phyloP scores from a whole-genome alignment of 2,888 invertebrate species.

The Oxystoma pomonae region DNA sequence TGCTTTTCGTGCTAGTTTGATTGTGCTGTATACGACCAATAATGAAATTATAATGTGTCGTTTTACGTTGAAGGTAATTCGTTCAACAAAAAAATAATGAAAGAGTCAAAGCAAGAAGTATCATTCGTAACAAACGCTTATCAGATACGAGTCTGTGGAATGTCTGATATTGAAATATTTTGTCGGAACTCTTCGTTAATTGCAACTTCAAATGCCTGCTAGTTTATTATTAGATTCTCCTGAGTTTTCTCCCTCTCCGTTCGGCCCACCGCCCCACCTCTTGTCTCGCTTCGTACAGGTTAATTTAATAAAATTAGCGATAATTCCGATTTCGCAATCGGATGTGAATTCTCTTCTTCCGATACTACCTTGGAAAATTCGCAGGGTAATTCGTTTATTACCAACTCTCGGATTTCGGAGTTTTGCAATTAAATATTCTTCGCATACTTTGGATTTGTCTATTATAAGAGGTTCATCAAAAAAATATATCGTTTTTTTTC shows the following conservation, averaged over 20 bases:
- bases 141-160: conserved; percentile 29
- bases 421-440: neutral
- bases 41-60: no score
- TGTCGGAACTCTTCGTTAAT: conserved; percentile 40
- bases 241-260: conserved; percentile 7
- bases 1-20: no score
- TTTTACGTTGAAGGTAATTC: no score
- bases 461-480: no score
- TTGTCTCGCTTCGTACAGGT: conserved; percentile 37
- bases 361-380: conserved; percentile 14
- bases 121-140: neutral
- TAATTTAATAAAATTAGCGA: conserved; percentile 36
- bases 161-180: conserved; percentile 45
- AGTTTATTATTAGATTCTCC: conserved; percentile 46
- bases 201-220: conserved; percentile 42
- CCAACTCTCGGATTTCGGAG: neutral
- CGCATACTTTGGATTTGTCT: no score
- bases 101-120: neutral
- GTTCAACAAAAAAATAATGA: neutral
- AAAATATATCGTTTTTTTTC: no score
- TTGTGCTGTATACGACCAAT: no score
- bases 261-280: conserved; percentile 44
- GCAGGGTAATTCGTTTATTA: conserved; percentile 19
- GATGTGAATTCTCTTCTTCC: conserved; percentile 33
- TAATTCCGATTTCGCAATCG: conserved; percentile 32